phyloP scores from a whole-genome alignment of 2,113 vertebrate species.

The Emydura subglobosa region DNA sequence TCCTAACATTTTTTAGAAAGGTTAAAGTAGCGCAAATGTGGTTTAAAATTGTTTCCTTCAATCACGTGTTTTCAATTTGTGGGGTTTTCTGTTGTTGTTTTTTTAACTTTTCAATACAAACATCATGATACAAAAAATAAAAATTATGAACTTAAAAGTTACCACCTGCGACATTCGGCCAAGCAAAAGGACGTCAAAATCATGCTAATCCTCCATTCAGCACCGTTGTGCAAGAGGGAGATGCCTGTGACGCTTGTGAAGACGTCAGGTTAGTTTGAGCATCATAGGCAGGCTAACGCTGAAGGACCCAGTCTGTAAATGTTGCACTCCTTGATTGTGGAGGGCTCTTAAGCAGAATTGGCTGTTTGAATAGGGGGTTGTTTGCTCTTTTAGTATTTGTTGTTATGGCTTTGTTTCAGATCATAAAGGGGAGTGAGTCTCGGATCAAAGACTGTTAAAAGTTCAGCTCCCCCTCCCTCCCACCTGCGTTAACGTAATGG shows the following conservation, averaged over 20 bases:
- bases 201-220: not conserved
- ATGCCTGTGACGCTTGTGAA: not conserved
- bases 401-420: slow-evolving; percentile 44
- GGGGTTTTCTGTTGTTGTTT: not conserved
- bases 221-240: not conserved
- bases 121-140: not conserved
- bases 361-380: not conserved
- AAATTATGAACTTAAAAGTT: not conserved
- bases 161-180: not conserved
- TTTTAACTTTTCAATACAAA: not conserved
- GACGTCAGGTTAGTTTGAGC: not conserved
- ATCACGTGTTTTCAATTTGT: not conserved
- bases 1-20: not conserved
- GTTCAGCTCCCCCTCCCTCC: slow-evolving; percentile 23
- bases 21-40: not conserved
- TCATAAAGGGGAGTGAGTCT: slow-evolving; percentile 23
- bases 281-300: not conserved
- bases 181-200: not conserved
- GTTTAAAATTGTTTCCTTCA: slow-evolving; percentile 11
- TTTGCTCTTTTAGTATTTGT: not conserved
- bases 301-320: not conserved
- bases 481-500: slow-evolving; percentile 34
- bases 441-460: slow-evolving; percentile 76
- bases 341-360: slow-evolving; percentile 10
- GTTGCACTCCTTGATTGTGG: not conserved